Evolutionary conservation across 2,888 invertebrate genomes (phyloP).

Genomic region (Lasius platythorax): DNA sequence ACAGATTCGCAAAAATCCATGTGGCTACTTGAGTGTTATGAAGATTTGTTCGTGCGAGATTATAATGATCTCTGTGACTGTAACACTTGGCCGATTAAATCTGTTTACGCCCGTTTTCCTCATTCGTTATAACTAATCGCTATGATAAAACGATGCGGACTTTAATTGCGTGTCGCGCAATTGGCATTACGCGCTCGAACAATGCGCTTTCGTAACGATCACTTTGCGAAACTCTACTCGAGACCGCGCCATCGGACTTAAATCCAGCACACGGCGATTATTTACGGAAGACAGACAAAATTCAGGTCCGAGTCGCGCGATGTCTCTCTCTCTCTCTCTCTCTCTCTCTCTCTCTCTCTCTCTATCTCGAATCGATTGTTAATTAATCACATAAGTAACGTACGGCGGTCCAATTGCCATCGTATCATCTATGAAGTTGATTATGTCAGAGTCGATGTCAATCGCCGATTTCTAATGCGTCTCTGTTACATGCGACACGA

Average conservation of each 20-base stretch:
- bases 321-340: not conserved
- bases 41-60: not conserved
- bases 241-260: conserved; percentile 37
- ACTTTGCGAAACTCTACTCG: conserved; percentile 29
- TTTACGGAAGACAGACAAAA: conserved; percentile 60
- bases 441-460: not conserved
- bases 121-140: not conserved
- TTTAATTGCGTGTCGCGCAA: conserved; percentile 40
- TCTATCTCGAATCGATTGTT: not conserved
- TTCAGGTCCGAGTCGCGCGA: conserved; percentile 43
- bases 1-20: not conserved
- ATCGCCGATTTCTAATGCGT: conserved; percentile 32
- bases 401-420: not conserved
- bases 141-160: conserved; percentile 13
- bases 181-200: not conserved
- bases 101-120: not conserved
- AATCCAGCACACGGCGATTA: conserved; percentile 29
- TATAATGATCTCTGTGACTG: not conserved
- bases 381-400: conserved; percentile 22
- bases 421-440: conserved; percentile 15
- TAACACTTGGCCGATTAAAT: not conserved
- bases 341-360: too few species aligned
- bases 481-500: not conserved
- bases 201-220: conserved; percentile 17
- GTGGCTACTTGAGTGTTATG: not conserved